A percentile compares a stretch with the other conserved stretches of the same genome.
These are phyloP conservation scores for Puntigrus tetrazona DNA, from an alignment of 2,113 vertebrate genomes.

Conservation along the genomic window DNA sequence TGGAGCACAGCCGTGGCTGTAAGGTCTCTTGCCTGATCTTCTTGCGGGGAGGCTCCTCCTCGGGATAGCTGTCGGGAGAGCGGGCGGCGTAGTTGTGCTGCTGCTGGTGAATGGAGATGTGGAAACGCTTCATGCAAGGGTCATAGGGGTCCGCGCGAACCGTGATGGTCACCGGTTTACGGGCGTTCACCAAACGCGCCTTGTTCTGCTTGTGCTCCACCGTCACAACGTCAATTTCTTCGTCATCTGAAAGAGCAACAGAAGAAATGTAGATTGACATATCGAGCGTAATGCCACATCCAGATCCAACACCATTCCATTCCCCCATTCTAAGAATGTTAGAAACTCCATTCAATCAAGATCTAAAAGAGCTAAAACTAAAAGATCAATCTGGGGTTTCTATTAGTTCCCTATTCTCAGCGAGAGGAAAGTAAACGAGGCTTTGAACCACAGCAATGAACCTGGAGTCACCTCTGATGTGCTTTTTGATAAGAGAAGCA, in stretches of 20 bases:
- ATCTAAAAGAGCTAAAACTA: neutral
- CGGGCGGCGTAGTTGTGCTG: conserved; percentile 97
- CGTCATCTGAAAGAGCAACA: conserved; percentile 65
- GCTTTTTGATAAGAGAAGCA: conserved; percentile 14
- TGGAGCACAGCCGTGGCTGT: conserved; percentile 59
- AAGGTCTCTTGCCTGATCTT: conserved; percentile 66
- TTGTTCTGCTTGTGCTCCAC: conserved; percentile 92
- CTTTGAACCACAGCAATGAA: conserved; percentile 23
- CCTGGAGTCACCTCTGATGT: conserved; percentile 13
- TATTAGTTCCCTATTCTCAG: neutral
- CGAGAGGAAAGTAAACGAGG: neutral
- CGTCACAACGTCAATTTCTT: conserved; percentile 95
- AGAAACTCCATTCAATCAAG: neutral
- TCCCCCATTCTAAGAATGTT: neutral
- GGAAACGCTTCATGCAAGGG: conserved; percentile 90
- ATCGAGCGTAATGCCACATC: neutral
- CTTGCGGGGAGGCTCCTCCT: conserved; percentile 68
- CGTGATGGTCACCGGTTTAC: conserved; percentile 90
- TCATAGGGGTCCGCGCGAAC: conserved; percentile 86
- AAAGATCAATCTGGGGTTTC: neutral
- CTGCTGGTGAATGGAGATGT: conserved; percentile 95
- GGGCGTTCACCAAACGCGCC: conserved; percentile 76
- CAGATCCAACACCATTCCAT: neutral
- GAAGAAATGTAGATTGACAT: neutral
- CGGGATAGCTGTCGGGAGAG: conserved; percentile 76